Percentiles rank a stretch among this genome's conserved stretches.
Evolutionary conservation across 2,888 invertebrate genomes (phyloP).

Genomic region (Chalcis sispes): DNA sequence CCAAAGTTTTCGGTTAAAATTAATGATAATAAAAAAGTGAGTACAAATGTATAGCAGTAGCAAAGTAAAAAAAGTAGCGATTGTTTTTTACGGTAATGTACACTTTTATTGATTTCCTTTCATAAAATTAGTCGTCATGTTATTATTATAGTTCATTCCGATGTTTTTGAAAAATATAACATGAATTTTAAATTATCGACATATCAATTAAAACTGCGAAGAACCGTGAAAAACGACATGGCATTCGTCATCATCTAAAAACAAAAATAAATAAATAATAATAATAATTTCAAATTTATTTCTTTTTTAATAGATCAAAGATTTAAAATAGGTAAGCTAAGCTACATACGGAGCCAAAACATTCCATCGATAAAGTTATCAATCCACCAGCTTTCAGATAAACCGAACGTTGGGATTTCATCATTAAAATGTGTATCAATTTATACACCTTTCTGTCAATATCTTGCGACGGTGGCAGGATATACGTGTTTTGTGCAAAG

Average conservation of each 20-base stretch:
- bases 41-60: no score
- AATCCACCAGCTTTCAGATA: conserved; percentile 64
- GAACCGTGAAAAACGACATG: conserved; percentile 13
- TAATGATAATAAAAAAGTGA: no score
- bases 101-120: no score
- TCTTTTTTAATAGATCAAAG: background rate
- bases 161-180: no score
- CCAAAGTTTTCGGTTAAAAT: no score
- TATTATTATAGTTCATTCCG: no score
- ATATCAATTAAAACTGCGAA: no score
- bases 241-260: conserved; percentile 22
- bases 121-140: no score
- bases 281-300: background rate
- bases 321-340: background rate
- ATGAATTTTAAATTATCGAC: no score
- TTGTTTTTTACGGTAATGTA: no score
- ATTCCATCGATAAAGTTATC: conserved; percentile 42
- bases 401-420: conserved; percentile 60
- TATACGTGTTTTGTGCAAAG: background rate
- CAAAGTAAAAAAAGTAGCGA: no score
- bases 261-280: background rate
- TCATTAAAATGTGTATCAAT: conserved; percentile 57
- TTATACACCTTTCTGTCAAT: background rate
- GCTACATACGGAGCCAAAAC: conserved; percentile 22
- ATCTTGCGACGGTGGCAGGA: background rate